Conservation (phyloP, 2,113 vertebrate genomes). For the Callospermophilus lateralis region DNA sequence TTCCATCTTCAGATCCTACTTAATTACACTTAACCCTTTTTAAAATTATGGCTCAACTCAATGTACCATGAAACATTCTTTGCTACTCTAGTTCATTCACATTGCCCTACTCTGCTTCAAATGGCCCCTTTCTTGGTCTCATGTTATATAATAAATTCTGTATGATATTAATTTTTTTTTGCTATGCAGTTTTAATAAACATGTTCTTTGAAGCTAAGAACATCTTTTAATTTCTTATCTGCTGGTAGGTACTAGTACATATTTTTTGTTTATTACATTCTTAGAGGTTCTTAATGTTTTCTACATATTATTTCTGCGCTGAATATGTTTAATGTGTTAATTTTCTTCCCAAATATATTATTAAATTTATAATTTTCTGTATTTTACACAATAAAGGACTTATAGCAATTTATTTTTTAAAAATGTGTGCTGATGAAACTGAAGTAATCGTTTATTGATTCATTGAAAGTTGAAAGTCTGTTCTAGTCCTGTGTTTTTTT, state of each 20-base stretch:
- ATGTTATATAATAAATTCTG: conserved; percentile 13
- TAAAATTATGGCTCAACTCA: conserved; percentile 11
- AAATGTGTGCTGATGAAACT: background rate
- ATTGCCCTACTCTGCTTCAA: background rate
- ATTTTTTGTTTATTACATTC: conserved; percentile 48
- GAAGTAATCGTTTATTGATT: conserved; percentile 43
- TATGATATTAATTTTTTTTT: conserved; percentile 58
- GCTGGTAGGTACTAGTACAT: conserved; percentile 4
- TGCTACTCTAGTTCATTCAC: background rate
- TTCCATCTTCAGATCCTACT: background rate
- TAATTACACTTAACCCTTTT: conserved; percentile 25
- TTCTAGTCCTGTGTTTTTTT: conserved; percentile 21
- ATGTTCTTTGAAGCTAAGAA: conserved; percentile 13
- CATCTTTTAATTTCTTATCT: conserved; percentile 38
- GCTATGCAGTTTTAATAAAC: background rate
- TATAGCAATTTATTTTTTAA: background rate
- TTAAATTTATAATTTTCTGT: background rate
- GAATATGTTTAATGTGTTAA: conserved; percentile 21
- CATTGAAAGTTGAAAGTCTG: background rate
- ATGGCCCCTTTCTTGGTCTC: conserved; percentile 17
- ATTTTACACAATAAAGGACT: conserved; percentile 45
- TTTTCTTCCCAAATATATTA: conserved; percentile 56
- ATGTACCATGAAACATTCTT: conserved; percentile 21
- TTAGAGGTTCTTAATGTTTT: conserved; percentile 27
- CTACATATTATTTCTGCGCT: conserved; percentile 27